A percentile compares a stretch with the other conserved stretches of the same genome.
Evolutionary conservation across 2,888 invertebrate species (phyloP).

Genomic region (Liodrosophila aerea): DNA sequence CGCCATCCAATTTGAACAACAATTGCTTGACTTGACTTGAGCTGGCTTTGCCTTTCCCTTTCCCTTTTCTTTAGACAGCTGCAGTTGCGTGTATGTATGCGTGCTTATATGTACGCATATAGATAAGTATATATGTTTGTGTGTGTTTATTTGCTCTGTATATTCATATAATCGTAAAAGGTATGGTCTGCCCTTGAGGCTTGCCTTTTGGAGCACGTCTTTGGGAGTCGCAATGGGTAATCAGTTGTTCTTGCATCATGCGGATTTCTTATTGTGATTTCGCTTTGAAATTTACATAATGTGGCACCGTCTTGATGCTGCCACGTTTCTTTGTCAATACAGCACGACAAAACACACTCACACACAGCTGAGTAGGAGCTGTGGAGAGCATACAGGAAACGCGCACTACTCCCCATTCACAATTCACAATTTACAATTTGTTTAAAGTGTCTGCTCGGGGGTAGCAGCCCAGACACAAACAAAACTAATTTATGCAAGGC

Average conservation of each 20-base stretch:
- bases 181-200: conserved; percentile 42
- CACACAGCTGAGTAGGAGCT: conserved; percentile 1
- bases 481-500: conserved; percentile 68
- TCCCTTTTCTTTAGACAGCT: conserved; percentile 26
- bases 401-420: conserved; percentile 52
- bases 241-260: conserved; percentile 53
- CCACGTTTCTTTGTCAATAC: conserved; percentile 56
- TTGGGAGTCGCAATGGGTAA: conserved; percentile 47
- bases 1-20: conserved; percentile 54
- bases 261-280: conserved; percentile 67
- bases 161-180: conserved; percentile 43
- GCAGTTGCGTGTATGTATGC: conserved; percentile 18
- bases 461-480: conserved; percentile 57
- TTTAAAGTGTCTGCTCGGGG: conserved; percentile 56
- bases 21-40: conserved; percentile 50
- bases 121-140: conserved; percentile 18
- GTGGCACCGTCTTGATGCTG: conserved; percentile 42
- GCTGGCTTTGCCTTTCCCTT: conserved; percentile 31
- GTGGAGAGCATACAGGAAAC: conserved; percentile 60
- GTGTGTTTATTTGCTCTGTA: conserved; percentile 14
- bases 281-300: conserved; percentile 69
- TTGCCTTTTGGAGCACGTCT: conserved; percentile 32
- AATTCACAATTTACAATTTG: conserved; percentile 58
- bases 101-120: too few relatives aligned
- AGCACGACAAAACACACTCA: conserved; percentile 17